Evolutionary conservation across 2,797 vertebrate genomes (phyloP).

Genomic region (Mus caroli): DNA sequence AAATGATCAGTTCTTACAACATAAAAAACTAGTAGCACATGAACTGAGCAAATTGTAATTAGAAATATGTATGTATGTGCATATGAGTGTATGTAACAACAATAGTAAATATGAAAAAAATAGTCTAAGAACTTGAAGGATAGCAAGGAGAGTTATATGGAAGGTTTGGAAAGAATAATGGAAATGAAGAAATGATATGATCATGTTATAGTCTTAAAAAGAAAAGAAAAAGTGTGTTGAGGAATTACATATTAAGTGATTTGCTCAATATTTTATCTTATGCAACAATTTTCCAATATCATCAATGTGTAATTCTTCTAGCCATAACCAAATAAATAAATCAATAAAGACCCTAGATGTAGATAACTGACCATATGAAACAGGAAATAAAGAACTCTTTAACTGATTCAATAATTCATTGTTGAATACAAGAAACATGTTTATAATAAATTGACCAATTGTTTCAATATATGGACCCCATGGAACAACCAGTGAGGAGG

Average conservation of each 20-base stretch:
- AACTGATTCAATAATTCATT: not conserved
- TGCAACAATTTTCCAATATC: not conserved
- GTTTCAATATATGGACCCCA: not conserved
- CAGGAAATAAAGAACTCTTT: not conserved
- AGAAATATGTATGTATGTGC: too few species aligned
- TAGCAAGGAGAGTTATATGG: not conserved
- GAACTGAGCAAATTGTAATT: too few species aligned
- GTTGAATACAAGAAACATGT: not conserved
- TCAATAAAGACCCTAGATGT: not conserved
- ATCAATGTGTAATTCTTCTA: not conserved
- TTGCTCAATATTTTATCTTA: not conserved
- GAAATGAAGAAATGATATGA: not conserved
- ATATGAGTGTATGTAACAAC: not conserved
- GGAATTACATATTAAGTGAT: not conserved
- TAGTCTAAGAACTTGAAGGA: not conserved
- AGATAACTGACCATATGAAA: not conserved
- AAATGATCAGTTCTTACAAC: too few species aligned
- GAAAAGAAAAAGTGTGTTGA: not conserved
- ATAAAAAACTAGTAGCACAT: too few species aligned
- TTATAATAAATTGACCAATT: not conserved
- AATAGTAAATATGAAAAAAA: not conserved
- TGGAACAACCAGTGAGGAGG: not conserved
- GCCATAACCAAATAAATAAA: not conserved
- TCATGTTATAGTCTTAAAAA: not conserved
- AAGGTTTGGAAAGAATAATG: not conserved